phyloP scores from a whole-genome alignment of 2,797 vertebrate genomes.

The Aplochiton taeniatus region DNA sequence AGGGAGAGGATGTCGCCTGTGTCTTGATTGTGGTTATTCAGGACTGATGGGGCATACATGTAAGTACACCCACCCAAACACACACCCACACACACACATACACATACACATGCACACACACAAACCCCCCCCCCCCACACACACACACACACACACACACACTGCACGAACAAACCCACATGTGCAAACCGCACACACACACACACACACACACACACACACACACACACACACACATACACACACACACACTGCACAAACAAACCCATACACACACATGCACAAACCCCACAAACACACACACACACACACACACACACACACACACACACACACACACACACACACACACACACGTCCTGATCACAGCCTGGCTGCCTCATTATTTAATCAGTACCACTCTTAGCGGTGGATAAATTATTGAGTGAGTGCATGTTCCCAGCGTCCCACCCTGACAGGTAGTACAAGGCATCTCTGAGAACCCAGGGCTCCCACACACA shows the following conservation, averaged over 20 bases:
- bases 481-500: constrained; percentile 47
- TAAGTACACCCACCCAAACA: neutral
- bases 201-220: constrained; percentile 5
- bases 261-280: constrained; percentile 21
- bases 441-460: constrained; percentile 69
- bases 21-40: constrained; percentile 47
- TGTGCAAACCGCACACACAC: constrained; percentile 18
- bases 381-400: constrained; percentile 77
- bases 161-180: constrained; percentile 12
- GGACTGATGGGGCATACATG: constrained; percentile 28
- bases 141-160: neutral
- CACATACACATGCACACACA: neutral
- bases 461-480: constrained; percentile 63
- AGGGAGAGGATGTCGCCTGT: constrained; percentile 9
- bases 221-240: constrained; percentile 7
- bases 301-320: constrained; percentile 16
- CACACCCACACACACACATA: constrained; percentile 32
- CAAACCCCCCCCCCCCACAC: constrained; percentile 2
- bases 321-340: neutral
- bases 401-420: constrained; percentile 72
- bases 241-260: neutral
- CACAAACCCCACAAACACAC: constrained; percentile 44
- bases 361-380: constrained; percentile 38
- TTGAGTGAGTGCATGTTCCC: constrained; percentile 74
- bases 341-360: constrained; percentile 10